Evolutionary conservation across 2,113 vertebrate genomes (phyloP).

Genomic region (Lagenorhynchus albirostris): DNA sequence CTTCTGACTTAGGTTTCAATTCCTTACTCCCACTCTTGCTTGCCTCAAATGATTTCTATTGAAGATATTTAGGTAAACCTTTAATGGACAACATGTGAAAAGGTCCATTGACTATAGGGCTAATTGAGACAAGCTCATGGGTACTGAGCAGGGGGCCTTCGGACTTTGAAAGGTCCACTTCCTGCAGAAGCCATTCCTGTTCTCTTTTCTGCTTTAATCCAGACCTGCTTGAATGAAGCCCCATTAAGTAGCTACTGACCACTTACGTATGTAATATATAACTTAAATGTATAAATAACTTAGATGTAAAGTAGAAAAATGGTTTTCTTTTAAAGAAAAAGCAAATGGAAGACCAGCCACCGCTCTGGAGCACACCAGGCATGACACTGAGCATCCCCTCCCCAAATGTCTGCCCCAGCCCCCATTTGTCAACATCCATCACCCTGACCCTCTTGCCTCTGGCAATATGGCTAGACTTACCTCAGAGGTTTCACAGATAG

Average conservation of each 20-base stretch:
- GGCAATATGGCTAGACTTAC: neutral
- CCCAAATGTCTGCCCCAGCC: neutral
- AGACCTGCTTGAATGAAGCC: neutral
- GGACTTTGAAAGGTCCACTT: neutral
- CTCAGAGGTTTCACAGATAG: neutral
- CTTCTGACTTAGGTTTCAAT: neutral
- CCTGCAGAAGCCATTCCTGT: neutral
- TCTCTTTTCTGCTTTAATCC: neutral
- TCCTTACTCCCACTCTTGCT: neutral
- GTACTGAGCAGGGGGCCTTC: neutral
- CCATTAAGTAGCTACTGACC: neutral
- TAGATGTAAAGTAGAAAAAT: neutral
- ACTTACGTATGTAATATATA: neutral
- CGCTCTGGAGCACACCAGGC: neutral
- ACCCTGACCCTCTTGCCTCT: neutral
- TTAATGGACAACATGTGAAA: neutral
- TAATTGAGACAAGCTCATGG: neutral
- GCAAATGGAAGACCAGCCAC: neutral
- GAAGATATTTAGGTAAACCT: neutral
- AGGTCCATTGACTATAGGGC: neutral
- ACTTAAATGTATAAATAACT: neutral
- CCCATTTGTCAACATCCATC: neutral
- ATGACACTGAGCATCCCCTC: neutral
- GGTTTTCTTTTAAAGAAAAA: constrained; percentile 18
- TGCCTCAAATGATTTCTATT: neutral